Base-by-base conservation (phyloP, 2,113 vertebrate species). In the Microtus pennsylvanicus region DNA sequence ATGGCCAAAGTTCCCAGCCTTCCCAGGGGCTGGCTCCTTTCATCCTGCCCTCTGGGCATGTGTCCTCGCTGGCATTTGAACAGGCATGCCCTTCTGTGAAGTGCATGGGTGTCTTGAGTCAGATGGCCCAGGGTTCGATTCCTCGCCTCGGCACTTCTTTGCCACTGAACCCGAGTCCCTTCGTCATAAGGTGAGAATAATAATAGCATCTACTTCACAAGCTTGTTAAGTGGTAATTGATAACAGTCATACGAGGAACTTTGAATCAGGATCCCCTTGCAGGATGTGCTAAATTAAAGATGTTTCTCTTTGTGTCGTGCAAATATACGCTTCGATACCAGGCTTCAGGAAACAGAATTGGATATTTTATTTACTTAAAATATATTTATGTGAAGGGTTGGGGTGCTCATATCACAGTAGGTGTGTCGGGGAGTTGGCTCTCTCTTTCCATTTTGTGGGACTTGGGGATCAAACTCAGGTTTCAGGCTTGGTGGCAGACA, bases 31-130 rank as follows among this genome's bases (percentile, higher is more conserved):
- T 5, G 14, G 52, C 47, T 65, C 26, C 45, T 52, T 55, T 24
- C 26, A n/a, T 16, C 28, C 42, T 22, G 75, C 3, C 67, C 67
- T 58, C n/a, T 17, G 47, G 35, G 78, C 50, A 30, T 13, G n/a
- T 0, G 0, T 28, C 70, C 6, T 0, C 3, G 45, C 30, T 45
- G 63, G n/a, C 50, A 4, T 70, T 17, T 26, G 81, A 47, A 77
- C 1, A 9, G 55, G 22, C 0, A 22, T 8, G 75, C 5, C 12
- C 6, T 77, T 38, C 42, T 75, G 61, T 30, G 63, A 82, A 78
- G 74, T 52, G 12, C 80, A 2, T 3, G 55, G 1, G n/a, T 30
- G 90, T 75, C 65, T 70, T 2, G 0, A 42, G 26, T 94, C 55
- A 11, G 21, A 7, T 0, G 52, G 24, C 26, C 10, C 11, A 69